phyloP scores from a whole-genome alignment of 1,140 invertebrate species.

The Zelostemma sp. region DNA sequence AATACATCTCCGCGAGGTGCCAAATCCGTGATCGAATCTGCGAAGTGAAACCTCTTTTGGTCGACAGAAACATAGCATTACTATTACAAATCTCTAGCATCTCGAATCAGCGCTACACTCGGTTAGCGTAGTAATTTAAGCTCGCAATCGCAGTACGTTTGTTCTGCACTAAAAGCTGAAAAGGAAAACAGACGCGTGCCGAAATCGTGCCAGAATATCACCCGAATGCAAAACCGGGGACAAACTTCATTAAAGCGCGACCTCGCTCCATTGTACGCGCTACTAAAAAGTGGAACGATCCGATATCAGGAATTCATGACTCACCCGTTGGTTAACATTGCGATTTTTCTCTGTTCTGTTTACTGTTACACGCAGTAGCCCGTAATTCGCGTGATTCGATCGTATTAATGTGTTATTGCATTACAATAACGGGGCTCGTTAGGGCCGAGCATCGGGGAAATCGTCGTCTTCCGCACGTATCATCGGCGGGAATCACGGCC shows the following conservation, averaged over 20 bases:
- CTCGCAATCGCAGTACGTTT: constrained; percentile 5
- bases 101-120: constrained; percentile 24
- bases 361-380: constrained; percentile 1
- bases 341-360: constrained; percentile 6
- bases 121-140: constrained; percentile 32
- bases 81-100: constrained; percentile 46
- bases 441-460: constrained; percentile 25
- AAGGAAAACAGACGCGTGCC: no score
- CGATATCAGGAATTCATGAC: no score
- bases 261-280: not conserved
- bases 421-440: constrained; percentile 21
- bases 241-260: no score
- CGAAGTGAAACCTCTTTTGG: constrained; percentile 28
- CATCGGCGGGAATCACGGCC: constrained; percentile 40
- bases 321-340: no score
- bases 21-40: constrained; percentile 53
- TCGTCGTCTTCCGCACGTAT: constrained; percentile 36
- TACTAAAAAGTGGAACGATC: not conserved
- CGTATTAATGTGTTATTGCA: constrained; percentile 17
- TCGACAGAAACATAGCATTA: constrained; percentile 55
- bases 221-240: no score
- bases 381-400: not conserved
- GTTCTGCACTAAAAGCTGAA: no score
- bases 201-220: no score
- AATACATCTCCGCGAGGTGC: no score